Percentiles rank a stretch among this genome's conserved stretches.
These are phyloP conservation scores for Holotrichia oblita DNA, from an alignment of 1,140 invertebrate genomes.

Conservation along the genomic window DNA sequence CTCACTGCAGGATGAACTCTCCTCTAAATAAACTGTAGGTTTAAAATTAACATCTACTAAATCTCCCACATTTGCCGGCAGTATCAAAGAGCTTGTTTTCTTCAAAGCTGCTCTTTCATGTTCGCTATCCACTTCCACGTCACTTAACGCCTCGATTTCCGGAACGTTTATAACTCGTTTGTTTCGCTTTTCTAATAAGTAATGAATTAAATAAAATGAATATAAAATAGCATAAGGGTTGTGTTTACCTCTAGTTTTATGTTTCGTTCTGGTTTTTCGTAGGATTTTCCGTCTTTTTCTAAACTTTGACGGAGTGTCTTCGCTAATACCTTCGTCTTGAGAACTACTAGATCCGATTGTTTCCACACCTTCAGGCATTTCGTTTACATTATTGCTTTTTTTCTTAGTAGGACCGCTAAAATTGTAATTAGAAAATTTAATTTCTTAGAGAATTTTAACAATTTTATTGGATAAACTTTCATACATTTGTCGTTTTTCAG, in stretches of 20 bases:
- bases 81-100: constrained; percentile 50
- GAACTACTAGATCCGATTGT: constrained; percentile 56
- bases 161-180: constrained; percentile 43
- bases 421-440: background rate
- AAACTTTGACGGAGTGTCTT: constrained; percentile 54
- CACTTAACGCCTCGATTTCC: constrained; percentile 54
- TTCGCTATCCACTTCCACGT: constrained; percentile 58
- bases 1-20: constrained; percentile 61
- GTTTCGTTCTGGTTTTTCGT: constrained; percentile 54
- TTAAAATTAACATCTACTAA: constrained; percentile 54
- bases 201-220: background rate
- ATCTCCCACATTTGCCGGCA: constrained; percentile 53
- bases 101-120: constrained; percentile 54
- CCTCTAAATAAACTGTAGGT: constrained; percentile 57
- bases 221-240: background rate
- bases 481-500: constrained; percentile 50
- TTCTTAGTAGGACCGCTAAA: constrained; percentile 43
- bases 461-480: background rate
- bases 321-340: constrained; percentile 57
- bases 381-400: constrained; percentile 50
- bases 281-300: constrained; percentile 58
- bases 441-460: no score
- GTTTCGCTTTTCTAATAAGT: constrained; percentile 43
- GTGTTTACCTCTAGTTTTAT: constrained; percentile 43
- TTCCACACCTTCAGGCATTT: constrained; percentile 55